These are phyloP conservation scores for Vidua macroura DNA, from an alignment of 2,113 vertebrate genomes.

Conservation along the genomic window DNA sequence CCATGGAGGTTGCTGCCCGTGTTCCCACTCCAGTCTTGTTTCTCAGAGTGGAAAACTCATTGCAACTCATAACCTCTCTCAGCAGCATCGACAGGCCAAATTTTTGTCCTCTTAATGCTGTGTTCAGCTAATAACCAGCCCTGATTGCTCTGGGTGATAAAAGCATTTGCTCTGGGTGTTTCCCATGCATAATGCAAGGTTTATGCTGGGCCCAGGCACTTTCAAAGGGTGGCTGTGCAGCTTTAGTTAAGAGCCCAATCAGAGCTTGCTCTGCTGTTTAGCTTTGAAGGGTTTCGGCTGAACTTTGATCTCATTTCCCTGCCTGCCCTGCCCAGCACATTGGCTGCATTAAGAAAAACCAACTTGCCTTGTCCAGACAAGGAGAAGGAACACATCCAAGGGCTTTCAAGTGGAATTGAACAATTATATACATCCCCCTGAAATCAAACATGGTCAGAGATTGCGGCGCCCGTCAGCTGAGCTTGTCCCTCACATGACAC, in stretches of 20 bases:
- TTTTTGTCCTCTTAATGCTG: neutral
- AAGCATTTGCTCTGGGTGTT: constrained; percentile 21
- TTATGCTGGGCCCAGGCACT: neutral
- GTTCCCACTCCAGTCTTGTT: neutral
- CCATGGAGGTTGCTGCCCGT: neutral
- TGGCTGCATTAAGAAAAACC: neutral
- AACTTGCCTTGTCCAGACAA: neutral
- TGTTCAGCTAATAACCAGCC: neutral
- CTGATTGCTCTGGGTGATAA: neutral
- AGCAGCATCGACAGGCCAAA: neutral
- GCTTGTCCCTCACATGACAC: neutral
- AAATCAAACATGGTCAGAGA: neutral
- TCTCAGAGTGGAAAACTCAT: neutral
- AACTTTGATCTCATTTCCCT: constrained; percentile 35
- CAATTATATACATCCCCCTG: neutral
- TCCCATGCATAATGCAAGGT: constrained; percentile 14
- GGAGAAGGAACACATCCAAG: neutral
- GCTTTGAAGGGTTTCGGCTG: constrained; percentile 1
- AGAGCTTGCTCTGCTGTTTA: neutral
- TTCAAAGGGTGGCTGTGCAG: constrained; percentile 22
- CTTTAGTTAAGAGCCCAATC: constrained; percentile 32
- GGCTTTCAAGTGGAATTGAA: neutral
- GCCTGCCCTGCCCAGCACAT: neutral
- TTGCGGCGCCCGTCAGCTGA: neutral
- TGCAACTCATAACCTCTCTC: neutral